Base-by-base conservation (phyloP, 2,888 invertebrate genomes). In the Biston stratarius region DNA sequence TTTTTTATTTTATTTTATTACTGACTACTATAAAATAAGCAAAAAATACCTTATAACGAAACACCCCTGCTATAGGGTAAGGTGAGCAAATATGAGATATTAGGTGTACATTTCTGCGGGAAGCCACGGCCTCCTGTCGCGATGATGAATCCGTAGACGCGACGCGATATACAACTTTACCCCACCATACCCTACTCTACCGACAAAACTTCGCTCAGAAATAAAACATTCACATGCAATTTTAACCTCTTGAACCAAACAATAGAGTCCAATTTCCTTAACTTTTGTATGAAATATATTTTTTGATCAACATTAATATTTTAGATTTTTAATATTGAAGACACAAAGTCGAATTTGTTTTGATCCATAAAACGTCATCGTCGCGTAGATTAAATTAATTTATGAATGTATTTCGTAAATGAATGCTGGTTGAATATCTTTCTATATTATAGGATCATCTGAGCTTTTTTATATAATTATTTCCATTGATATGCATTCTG, bases 81-180 rank as follows among this genome's bases (percentile, higher is more conserved):
- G 78, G 80, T 81, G 73, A 74, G 77, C 77, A 73, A 83, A 87
- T 85, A 90, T 87, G 85, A 78, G 74, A 87, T 88, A 83, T 85
- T 82, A 80, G 77, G 71, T 71, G 64, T 74, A 71, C 75, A 70
- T 71, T 77, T 64, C 71, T 67, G 74, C 67, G 76, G 83, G 83
- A 78, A 76, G 78, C 79, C 71, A 73, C 38, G 85, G 80, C 90
- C 90, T 88, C 93, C 93, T 90, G 92, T 89, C 86, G 93, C 75
- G 93, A 82, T 78, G 83, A 89, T 87, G 87, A 88, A 89, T 85
- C 87, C 88, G 73, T 81, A 86, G 81, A 80, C 80, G 69, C 79
- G 74, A 79, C 78, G 80, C 79, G 85, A 83, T 83, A 77, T 83
- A 75, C 80, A 82, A 84, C 83, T 78, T 82, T 79, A 83, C 85